Evolutionary conservation across 2,888 invertebrate species (phyloP), one percentile per base, ranked within the genome.

Genomic region (Napeogenes sylphis): DNA sequence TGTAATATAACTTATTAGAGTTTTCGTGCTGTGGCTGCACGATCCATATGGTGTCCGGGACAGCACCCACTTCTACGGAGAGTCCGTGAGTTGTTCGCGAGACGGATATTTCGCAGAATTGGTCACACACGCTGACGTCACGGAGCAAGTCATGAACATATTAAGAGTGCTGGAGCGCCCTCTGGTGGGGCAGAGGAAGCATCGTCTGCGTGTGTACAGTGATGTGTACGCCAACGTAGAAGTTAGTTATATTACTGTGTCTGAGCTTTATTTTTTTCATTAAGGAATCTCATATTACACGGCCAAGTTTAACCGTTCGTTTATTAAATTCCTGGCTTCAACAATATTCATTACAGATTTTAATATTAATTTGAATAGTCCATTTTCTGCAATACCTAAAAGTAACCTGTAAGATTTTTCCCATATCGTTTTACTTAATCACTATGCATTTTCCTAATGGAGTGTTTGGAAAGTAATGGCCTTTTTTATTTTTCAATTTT

Each of bases 211-310:
- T 12, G 82, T 86, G 0, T 89, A 82, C 71, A 87, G 89, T 65
- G 89, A 90, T 53, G 75, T 89, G 0, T 90, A 87, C 64, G 90
- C 90, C 3, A 85, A 87, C 71, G 78, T 86, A 42, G 90, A 90
- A 82, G 90, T 88, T 67, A 62, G 47, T 56, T 38, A 13, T 35
- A 1, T 35, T 35, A 2, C 21, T 21, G 35, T 6, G 6, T 58
- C 4, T 30, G 30, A 8, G 2, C 3, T 2, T 2, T 0, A 10
- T 2, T 30, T 30, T n/a, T 42, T 10, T 42, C 42, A 42, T 42
- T 42, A 10, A 10, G 42, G 10, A 3, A 3, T 12, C 10, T 42
- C 3, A 42, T 42, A 12, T 10, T 2, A 12, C 42, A 6, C 10
- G 8, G 1, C 8, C 42, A 3, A 38, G 38, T 3, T 38, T 38